phyloP scores from a whole-genome alignment of 2,888 invertebrate species.

The Lymantria monacha region DNA sequence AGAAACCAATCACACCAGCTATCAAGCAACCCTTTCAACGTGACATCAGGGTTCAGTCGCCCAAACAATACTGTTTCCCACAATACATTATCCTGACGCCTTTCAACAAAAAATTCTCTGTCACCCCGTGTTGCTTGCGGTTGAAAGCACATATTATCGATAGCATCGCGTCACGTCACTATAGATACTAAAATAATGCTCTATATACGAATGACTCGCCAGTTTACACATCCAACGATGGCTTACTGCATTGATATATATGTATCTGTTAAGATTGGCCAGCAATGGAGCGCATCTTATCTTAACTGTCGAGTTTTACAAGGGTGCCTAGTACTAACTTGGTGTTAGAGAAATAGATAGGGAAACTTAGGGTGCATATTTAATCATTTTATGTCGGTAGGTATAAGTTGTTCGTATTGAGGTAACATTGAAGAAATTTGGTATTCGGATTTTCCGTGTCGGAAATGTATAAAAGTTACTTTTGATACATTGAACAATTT shows the following conservation, averaged over 20 bases:
- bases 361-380: conserved; percentile 73
- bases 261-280: not conserved
- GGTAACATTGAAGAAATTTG: conserved; percentile 23
- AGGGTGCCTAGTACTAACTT: not conserved
- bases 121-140: conserved; percentile 40
- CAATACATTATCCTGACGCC: conserved; percentile 28
- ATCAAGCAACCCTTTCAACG: conserved; percentile 25
- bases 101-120: conserved; percentile 45
- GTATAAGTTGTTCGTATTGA: conserved; percentile 35
- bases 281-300: conserved; percentile 5
- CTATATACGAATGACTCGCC: not conserved
- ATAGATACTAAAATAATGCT: conserved; percentile 25
- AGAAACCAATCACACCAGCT: conserved; percentile 27
- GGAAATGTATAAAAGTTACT: conserved; percentile 20
- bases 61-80: conserved; percentile 28
- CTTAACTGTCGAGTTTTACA: not conserved
- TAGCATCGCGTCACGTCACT: conserved; percentile 60
- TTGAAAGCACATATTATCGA: conserved; percentile 63
- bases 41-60: conserved; percentile 17
- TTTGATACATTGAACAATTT: conserved; percentile 17
- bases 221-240: conserved; percentile 28
- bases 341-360: conserved; percentile 49
- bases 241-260: not conserved
- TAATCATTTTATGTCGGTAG: conserved; percentile 55
- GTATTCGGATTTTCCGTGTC: conserved; percentile 21